Conservation (phyloP, 2,888 invertebrate species). For the Eucera pruinosa region DNA sequence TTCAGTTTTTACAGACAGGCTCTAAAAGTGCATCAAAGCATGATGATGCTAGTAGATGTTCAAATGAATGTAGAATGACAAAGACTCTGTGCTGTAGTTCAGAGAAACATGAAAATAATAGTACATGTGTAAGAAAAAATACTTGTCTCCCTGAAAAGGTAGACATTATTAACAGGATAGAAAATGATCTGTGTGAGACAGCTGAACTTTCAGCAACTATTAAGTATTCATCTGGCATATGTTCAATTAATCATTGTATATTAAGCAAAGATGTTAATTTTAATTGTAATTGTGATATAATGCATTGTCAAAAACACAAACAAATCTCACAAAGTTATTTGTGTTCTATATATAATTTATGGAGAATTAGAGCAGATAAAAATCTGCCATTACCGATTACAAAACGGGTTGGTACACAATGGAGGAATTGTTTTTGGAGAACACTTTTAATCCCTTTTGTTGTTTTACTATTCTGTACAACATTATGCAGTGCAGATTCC, state of each 20-base stretch:
- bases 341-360: constrained; percentile 32
- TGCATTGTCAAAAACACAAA: constrained; percentile 40
- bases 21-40: constrained; percentile 47
- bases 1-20: constrained; percentile 47
- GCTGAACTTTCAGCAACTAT: constrained; percentile 26
- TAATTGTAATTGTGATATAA: constrained; percentile 52
- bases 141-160: constrained; percentile 12
- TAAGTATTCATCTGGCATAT: constrained; percentile 25
- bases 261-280: constrained; percentile 43
- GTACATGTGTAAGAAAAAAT: constrained; percentile 8
- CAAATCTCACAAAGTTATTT: constrained; percentile 42
- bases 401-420: constrained; percentile 38
- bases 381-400: constrained; percentile 30
- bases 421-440: constrained; percentile 67
- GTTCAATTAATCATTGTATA: constrained; percentile 32
- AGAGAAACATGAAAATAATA: constrained; percentile 22
- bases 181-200: constrained; percentile 32
- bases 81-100: constrained; percentile 35
- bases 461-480: constrained; percentile 66
- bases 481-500: constrained; percentile 61
- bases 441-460: constrained; percentile 64
- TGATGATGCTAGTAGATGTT: constrained; percentile 50
- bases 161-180: constrained; percentile 40
- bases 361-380: constrained; percentile 42
- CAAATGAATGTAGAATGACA: constrained; percentile 56